Base-by-base conservation (phyloP, 2,888 invertebrate genomes). In the Pollenia griseotomentosa region DNA sequence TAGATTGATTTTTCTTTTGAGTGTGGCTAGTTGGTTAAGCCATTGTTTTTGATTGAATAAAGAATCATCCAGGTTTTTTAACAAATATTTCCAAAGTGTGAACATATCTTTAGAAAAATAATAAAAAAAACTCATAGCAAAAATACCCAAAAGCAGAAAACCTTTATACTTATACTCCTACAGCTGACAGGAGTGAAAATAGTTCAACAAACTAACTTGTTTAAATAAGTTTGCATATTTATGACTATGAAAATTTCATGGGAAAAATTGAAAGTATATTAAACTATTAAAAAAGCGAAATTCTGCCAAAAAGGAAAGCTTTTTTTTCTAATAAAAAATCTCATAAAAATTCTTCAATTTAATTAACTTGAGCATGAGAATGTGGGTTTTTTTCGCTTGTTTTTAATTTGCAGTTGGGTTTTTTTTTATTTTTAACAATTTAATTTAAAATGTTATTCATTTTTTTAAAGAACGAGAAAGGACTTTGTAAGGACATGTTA, bases 191-290 rank as follows among this genome's bases (percentile, higher is more conserved):
- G 2, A 65, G 44, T n/a, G 33, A 5, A 73, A 73, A 44, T 11
- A 12, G n/a, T 71, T 57, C 23, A 33, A 4, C 9, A 9, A 68
- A 19, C 51, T 57, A 55, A 40, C 42, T 57, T 19, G 40, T 23
- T 59, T 59, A 59, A 57, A 65, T 65, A 65, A 44, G 42, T 40
- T 53, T 73, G 57, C 51, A 75, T 63, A 51, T 51, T 63, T 63
- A 61, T 51, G 51, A 51, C 14, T 63, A 63, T 65, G 63, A 42
- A 19, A 51, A 75, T 63, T 48, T 74, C 40, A 40, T 63, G 16
- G 51, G 14, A 42, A 63, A 75, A 75, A 75, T 42, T 63, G 16
- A 63, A 75, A 75, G 75, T 63, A 51, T 33, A 51, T 42, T 46
- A 55, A 51, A 44, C 57, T 55, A 71, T 71, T 48, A 59, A 71